Evolutionary conservation across 30 jellyfish, hydroid and myxozoan species (phyloP), one percentile per base, ranked within the genome.

Genomic region (Cassiopea xamachana): DNA sequence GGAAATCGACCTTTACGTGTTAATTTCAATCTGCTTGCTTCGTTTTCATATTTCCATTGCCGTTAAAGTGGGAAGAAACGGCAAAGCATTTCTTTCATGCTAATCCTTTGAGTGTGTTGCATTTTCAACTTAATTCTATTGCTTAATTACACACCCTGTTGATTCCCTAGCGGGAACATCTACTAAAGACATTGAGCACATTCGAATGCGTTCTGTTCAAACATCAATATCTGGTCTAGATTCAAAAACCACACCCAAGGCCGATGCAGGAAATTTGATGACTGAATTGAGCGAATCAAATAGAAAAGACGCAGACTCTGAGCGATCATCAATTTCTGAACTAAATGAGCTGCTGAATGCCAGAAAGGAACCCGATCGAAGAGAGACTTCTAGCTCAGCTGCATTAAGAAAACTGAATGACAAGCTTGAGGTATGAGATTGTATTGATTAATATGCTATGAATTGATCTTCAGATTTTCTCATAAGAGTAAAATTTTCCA

Each of bases 181-280:
- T 4, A 4, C 8, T 13, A 14, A 64, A 27, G 43, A 64, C 8
- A 14, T 2, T 64, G 43, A 14, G 27, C 74, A 16, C 2, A 7
- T 72, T 47, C 82, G 89, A n/a, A 72, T 87, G 79, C 94, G 94
- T 39, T 87, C 94, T 6, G 94, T 87, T 13, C 89, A 87, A 2
- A 87, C 94, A 47, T 87, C 94, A 16, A 89, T 87, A 1, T 87
- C 94, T 27, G 94, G 73, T 48, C 27, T 87, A 85, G 80, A 71
- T 6, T 14, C 80, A 19, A 71, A 55, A 51, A 27, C 12, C 27
- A 9, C 55, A 27, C 55, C 80, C 17, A 71, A 71, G 27, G 85
- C 89, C 7, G 79, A 27, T 1, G 73, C 46, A n/a, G 46, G 45
- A 7, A 49, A 68, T 7, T 46, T 49, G 18, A 55, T 46, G 43